A percentile compares a stretch with the other conserved stretches of the same genome.
These are phyloP conservation scores for Eupleurogrammus muticus DNA, from an alignment of 2,797 vertebrate genomes.

Conservation along the genomic window DNA sequence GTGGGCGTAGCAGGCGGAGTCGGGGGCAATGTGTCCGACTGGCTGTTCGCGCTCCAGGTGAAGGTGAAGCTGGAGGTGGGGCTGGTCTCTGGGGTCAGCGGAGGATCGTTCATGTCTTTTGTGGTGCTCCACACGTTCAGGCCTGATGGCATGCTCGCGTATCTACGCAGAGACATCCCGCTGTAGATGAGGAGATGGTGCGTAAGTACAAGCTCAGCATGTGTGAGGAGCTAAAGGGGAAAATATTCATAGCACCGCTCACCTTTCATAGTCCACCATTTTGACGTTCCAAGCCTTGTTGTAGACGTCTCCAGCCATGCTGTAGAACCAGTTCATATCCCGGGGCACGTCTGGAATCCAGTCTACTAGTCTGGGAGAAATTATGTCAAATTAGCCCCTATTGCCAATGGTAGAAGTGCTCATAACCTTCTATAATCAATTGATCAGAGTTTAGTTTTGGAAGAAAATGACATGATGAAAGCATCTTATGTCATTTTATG, in stretches of 20 bases:
- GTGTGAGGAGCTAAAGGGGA: background rate
- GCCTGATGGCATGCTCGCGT: constrained; percentile 47
- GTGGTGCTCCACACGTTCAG: constrained; percentile 31
- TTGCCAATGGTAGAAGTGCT: background rate
- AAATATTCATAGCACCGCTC: background rate
- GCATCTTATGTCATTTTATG: too few relatives aligned
- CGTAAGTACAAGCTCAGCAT: too few relatives aligned
- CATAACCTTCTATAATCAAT: too few relatives aligned
- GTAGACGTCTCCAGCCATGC: constrained; percentile 42
- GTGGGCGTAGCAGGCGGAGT: constrained; percentile 58
- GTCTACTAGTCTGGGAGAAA: constrained; percentile 52
- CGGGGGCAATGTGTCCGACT: constrained; percentile 9
- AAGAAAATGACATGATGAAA: too few relatives aligned
- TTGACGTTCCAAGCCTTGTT: constrained; percentile 31
- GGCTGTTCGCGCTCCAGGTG: constrained; percentile 1
- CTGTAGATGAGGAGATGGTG: constrained; percentile 36
- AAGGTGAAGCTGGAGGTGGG: constrained; percentile 20
- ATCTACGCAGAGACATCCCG: constrained; percentile 27
- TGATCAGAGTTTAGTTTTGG: too few relatives aligned
- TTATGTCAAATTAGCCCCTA: background rate
- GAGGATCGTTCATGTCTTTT: background rate
- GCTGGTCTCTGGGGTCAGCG: constrained; percentile 14
- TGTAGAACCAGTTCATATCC: constrained; percentile 62
- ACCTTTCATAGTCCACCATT: constrained; percentile 34
- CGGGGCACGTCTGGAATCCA: constrained; percentile 65